Evolutionary conservation across 2,888 invertebrate genomes (phyloP), one percentile per base, ranked within the genome.

Genomic region (Tetragonula carbonaria): DNA sequence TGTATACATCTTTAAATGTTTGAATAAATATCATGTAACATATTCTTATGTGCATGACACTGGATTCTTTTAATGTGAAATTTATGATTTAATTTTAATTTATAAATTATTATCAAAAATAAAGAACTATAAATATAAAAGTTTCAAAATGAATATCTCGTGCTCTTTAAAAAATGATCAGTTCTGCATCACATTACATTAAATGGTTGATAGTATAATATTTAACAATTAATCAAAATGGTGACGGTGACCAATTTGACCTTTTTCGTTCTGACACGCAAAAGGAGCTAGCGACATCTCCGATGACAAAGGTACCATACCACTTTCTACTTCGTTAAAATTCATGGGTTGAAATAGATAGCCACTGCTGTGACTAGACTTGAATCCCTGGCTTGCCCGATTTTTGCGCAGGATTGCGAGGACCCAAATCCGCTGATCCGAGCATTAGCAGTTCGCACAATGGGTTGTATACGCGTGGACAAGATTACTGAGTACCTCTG

Each of bases 401-500:
- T 94, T 94, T 94, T 94, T 94, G 94, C 93, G 94, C 95, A 99
- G 98, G 99, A 99, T 95, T 99, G 99, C 95, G 99, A 99, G 96
- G 99, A 99, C 95, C 98, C 99, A 18, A 99, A 99, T 96, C 99
- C 99, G 53, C 95, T 99, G 94, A 99, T 99, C 94, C 96, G 99
- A 89, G 99, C 99, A 2, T 95, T 99, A 93, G 99, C 99, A 57
- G 99, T 99, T 53, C 96, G 99, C 82, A 99, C 99, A 28, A 99
- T 99, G 99, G 99, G 99, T 76, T 99, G 99, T 95, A 99, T 99
- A 93, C 96, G 99, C 21, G 99, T 99, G 78, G 99, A 99, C 95
- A 99, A 99, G 96, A 99, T 99, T 92, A 99, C 99, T 0, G 99
- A 99, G 95, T 99, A 99, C 95, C 96, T 99, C 65, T 99, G 99